Conservation (phyloP, 2,797 vertebrate species). For the Ispidina picta region DNA sequence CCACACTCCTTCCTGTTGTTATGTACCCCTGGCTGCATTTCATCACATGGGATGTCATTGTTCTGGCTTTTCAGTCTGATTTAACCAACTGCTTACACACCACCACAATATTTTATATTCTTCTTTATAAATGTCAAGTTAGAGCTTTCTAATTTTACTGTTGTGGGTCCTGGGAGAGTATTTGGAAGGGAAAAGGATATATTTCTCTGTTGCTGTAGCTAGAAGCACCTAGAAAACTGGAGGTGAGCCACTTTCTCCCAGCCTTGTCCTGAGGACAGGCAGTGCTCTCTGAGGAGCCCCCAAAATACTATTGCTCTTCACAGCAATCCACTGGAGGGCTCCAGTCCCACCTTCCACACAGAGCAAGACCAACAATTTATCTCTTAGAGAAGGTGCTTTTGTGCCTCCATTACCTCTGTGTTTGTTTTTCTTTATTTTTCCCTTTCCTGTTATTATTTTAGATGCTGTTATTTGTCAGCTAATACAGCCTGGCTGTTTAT, state of each 20-base stretch:
- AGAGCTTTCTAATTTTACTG: conserved; percentile 19
- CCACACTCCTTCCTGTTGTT: neutral
- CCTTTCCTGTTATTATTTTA: neutral
- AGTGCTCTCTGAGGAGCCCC: neutral
- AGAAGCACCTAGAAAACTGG: neutral
- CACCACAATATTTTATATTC: neutral
- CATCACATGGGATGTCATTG: neutral
- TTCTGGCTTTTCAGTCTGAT: neutral
- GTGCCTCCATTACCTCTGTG: neutral
- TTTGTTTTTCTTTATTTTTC: neutral
- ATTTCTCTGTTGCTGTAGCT: neutral
- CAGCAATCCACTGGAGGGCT: neutral
- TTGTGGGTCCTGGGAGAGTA: conserved; percentile 7
- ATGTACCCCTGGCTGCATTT: neutral
- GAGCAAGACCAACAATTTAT: neutral
- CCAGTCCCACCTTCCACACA: neutral
- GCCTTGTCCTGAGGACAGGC: neutral
- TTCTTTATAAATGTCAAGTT: neutral
- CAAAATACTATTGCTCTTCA: neutral
- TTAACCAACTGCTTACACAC: neutral
- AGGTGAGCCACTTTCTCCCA: neutral
- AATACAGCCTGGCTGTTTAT: neutral
- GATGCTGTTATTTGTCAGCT: neutral
- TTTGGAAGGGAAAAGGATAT: neutral
- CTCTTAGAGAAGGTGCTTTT: neutral